Base-by-base conservation (phyloP, 2,888 invertebrate species). In the Noctuana brunneofusca region DNA sequence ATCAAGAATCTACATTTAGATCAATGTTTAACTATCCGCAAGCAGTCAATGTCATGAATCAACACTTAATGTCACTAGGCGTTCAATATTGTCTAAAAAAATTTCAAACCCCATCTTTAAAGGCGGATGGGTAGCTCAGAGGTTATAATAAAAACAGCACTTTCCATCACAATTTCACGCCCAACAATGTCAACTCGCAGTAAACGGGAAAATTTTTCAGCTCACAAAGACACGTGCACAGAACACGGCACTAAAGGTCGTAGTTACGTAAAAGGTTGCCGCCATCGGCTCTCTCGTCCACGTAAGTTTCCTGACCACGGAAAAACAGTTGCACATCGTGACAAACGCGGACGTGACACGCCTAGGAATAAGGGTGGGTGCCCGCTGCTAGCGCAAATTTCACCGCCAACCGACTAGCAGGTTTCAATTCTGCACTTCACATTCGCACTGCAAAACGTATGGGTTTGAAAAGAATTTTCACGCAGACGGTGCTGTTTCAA, bases 291-390 rank as follows among this genome's bases (percentile, higher is more conserved):
- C 66, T 63, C 65, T 69, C 69, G 69, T 68, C 73, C 74, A 74
- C 73, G 77, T 72, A 76, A 79, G 80, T 80, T 81, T 81, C 80
- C 80, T 81, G 81, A 79, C 82, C 81, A 78, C 75, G 79, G 82
- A 83, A 84, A 60, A 83, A 82, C 81, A 79, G 75, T 74, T 70
- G 69, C 62, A 56, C 74, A 67, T 73, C 79, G 80, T 78, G 83
- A 80, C 80, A 76, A 59, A 71, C 70, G 63, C 65, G 76, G 67
- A 87, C 87, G 87, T 87, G 87, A 81, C 79, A 64, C 63, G 83
- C 72, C 69, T 86, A 59, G 64, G 65, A 75, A 82, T 49, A 30
- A 35, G 59, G 41, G 41, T 43, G 58, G 50, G 41, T 46, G 43
- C 14, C 60, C 41, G 59, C 22, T 32, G 79, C 73, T 63, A 73